phyloP scores from a whole-genome alignment of 2,888 invertebrate genomes.

The Pharmacophagus antenor region DNA sequence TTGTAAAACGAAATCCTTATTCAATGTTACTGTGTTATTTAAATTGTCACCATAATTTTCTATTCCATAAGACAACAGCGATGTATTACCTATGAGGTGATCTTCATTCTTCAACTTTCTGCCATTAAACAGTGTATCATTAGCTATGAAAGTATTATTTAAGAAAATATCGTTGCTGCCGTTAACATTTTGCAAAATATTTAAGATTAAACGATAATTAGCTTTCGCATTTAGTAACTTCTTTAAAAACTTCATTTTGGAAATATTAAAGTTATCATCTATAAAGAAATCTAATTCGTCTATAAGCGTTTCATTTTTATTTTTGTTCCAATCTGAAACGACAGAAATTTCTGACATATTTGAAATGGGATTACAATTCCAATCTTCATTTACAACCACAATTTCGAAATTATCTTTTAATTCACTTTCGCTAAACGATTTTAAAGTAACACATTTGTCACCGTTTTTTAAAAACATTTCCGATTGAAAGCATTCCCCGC shows the following conservation, averaged over 20 bases:
- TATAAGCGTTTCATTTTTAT: not conserved
- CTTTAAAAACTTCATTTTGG: constrained; percentile 1
- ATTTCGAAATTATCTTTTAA: not conserved
- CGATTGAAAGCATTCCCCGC: not conserved
- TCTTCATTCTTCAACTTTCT: not conserved
- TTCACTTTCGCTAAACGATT: not conserved
- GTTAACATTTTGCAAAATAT: constrained; percentile 1
- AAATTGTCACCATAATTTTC: no score
- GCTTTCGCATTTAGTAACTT: constrained; percentile 10
- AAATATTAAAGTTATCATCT: not conserved
- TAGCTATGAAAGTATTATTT: not conserved
- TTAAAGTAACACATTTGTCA: not conserved
- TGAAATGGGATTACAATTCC: not conserved
- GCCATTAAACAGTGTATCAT: not conserved
- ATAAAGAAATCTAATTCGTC: not conserved
- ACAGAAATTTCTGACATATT: no score
- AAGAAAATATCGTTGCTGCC: not conserved
- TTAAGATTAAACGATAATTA: constrained; percentile 8
- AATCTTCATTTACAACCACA: not conserved
- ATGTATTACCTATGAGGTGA: not conserved
- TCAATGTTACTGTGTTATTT: no score
- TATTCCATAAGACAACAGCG: no score
- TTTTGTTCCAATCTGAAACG: not conserved
- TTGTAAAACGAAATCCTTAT: no score
- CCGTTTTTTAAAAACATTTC: not conserved